A percentile compares a stretch with the other conserved stretches of the same genome.
Conservation (phyloP, 2,797 vertebrate genomes). For the Silurus lanzhouensis region DNA sequence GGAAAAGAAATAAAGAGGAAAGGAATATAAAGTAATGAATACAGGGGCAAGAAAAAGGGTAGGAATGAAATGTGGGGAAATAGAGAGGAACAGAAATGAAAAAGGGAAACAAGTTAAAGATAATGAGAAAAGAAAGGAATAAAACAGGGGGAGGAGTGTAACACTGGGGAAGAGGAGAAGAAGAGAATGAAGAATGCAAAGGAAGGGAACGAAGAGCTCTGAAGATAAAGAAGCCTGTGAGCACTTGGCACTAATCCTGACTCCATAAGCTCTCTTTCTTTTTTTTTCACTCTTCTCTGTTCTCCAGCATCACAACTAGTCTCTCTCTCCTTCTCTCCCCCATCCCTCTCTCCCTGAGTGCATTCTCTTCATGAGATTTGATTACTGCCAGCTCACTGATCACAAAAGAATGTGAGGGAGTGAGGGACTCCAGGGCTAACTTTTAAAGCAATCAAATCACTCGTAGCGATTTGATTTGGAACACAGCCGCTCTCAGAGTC, state of each 20-base stretch:
- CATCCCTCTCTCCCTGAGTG: conserved; percentile 39
- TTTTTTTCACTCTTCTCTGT: conserved; percentile 27
- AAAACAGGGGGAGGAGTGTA: background rate
- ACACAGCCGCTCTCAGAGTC: background rate
- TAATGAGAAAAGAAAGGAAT: background rate
- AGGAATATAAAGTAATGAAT: no score
- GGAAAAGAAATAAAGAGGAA: background rate
- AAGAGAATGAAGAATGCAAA: background rate
- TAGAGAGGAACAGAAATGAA: background rate
- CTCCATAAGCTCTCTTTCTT: conserved; percentile 36
- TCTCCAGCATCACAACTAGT: conserved; percentile 34
- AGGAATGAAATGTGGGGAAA: background rate
- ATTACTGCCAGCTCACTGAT: conserved; percentile 63
- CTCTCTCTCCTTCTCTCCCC: conserved; percentile 11
- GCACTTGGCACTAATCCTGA: conserved; percentile 8
- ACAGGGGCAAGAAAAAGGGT: no score
- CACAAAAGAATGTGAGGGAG: conserved; percentile 62
- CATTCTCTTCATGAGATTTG: conserved; percentile 59
- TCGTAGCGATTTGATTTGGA: no score
- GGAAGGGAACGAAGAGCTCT: conserved; percentile 5
- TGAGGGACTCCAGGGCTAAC: conserved; percentile 54
- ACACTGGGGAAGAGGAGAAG: background rate
- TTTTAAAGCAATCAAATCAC: conserved; percentile 37
- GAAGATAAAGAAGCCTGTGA: conserved; percentile 27
- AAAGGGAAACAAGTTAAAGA: background rate